Percentiles rank a stretch among this genome's conserved stretches.
These are phyloP conservation scores for Drosophila subsilvestris DNA, from an alignment of 2,888 invertebrate genomes.

Conservation along the genomic window DNA sequence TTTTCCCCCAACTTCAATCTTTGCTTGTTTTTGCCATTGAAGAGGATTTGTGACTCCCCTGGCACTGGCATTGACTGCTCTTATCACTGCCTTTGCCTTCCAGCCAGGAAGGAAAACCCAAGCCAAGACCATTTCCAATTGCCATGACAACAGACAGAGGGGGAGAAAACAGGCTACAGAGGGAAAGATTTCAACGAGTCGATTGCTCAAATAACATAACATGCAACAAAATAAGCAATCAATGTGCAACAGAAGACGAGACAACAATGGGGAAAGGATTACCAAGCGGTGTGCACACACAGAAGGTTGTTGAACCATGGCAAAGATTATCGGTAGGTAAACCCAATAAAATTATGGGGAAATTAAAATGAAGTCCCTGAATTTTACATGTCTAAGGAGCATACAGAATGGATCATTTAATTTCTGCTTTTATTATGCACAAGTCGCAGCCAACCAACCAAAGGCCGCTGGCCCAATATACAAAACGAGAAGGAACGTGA, in stretches of 20 bases:
- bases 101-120: neutral
- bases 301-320: conserved; percentile 12
- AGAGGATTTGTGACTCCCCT: conserved; percentile 20
- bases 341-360: neutral
- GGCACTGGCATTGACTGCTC: conserved; percentile 15
- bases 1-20: neutral
- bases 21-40: neutral
- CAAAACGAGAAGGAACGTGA: too few relatives aligned
- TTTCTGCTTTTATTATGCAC: too few relatives aligned
- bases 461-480: too few relatives aligned
- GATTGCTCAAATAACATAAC: conserved; percentile 67
- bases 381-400: too few relatives aligned
- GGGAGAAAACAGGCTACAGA: neutral
- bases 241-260: conserved; percentile 19
- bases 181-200: conserved; percentile 48
- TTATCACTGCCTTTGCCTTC: conserved; percentile 13
- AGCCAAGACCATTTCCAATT: conserved; percentile 16
- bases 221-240: conserved; percentile 60
- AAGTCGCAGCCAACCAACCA: too few relatives aligned
- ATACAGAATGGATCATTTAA: too few relatives aligned
- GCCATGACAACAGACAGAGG: conserved; percentile 64
- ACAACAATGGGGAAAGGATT: conserved; percentile 28
- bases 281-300: neutral
- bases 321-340: neutral
- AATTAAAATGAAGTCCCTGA: too few relatives aligned